A percentile compares a stretch with the other conserved stretches of the same genome.
Evolutionary conservation across 2,113 vertebrate genomes (phyloP).

Genomic region (Galemys pyrenaicus): DNA sequence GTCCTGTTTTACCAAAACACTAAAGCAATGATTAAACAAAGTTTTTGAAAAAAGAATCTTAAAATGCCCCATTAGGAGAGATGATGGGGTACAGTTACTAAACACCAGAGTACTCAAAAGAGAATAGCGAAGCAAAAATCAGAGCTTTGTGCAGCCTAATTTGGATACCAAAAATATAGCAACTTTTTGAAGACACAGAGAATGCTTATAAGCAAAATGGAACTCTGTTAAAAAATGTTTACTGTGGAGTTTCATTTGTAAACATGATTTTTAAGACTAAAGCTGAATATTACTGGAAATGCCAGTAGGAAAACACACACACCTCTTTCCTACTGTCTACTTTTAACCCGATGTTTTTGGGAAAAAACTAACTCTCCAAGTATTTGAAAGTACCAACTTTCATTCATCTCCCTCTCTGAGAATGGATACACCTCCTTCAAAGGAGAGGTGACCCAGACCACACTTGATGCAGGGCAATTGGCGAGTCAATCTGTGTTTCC

Average conservation of each 20-base stretch:
- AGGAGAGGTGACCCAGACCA: background rate
- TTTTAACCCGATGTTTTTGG: conserved; percentile 27
- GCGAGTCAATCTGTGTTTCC: background rate
- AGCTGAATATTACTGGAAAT: conserved; percentile 17
- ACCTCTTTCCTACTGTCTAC: background rate
- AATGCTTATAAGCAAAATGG: conserved; percentile 16
- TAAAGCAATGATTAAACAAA: conserved; percentile 46
- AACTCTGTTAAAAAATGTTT: conserved; percentile 32
- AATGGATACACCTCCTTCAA: background rate
- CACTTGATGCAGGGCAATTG: background rate
- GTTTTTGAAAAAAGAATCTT: conserved; percentile 57
- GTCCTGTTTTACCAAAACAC: conserved; percentile 40
- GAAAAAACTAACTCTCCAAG: conserved; percentile 1
- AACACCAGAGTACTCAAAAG: conserved; percentile 15
- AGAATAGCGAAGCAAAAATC: conserved; percentile 8
- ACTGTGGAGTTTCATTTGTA: background rate
- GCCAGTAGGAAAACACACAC: background rate
- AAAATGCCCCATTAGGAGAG: conserved; percentile 42
- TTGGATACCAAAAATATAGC: conserved; percentile 34
- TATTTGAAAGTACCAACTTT: background rate
- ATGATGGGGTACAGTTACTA: conserved; percentile 36
- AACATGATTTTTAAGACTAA: conserved; percentile 28
- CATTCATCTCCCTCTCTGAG: background rate
- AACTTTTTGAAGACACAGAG: conserved; percentile 29
- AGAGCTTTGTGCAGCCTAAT: conserved; percentile 41